Evolutionary conservation across 2,888 invertebrate genomes (phyloP).

Genomic region (Perizoma flavofasciatum): DNA sequence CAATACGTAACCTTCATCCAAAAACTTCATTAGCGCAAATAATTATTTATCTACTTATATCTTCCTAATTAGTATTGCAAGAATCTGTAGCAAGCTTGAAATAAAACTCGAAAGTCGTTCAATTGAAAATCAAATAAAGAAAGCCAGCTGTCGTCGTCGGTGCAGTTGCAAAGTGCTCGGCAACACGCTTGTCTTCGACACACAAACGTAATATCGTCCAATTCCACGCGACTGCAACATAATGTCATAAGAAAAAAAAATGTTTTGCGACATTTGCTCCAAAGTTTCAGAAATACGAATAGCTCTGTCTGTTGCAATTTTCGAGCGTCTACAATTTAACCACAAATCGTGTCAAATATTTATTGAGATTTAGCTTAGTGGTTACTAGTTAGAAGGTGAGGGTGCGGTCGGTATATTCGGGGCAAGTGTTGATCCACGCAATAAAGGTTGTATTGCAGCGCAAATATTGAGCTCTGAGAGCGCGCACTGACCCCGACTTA

Average conservation of each 20-base stretch:
- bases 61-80: constrained; percentile 31
- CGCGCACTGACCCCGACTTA: constrained; percentile 69
- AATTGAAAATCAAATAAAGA: constrained; percentile 76
- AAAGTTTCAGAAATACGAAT: constrained; percentile 32
- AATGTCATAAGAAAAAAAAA: constrained; percentile 47
- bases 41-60: no score
- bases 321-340: constrained; percentile 37
- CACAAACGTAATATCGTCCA: constrained; percentile 59
- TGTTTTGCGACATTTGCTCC: constrained; percentile 37
- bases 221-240: constrained; percentile 51
- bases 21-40: constrained; percentile 50
- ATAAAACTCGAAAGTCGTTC: constrained; percentile 64
- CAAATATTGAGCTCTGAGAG: constrained; percentile 73
- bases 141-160: constrained; percentile 69
- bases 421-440: constrained; percentile 67
- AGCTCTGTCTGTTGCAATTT: constrained; percentile 39
- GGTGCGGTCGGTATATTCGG: constrained; percentile 56
- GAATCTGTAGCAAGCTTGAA: constrained; percentile 50
- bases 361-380: constrained; percentile 55
- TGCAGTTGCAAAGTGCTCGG: constrained; percentile 64
- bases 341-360: constrained; percentile 43
- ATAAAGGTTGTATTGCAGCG: constrained; percentile 76
- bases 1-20: constrained; percentile 30
- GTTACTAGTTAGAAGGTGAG: constrained; percentile 45
- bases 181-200: constrained; percentile 65